Conservation (phyloP, 2,113 vertebrate genomes). For the Erythrocercus mccallii region DNA sequence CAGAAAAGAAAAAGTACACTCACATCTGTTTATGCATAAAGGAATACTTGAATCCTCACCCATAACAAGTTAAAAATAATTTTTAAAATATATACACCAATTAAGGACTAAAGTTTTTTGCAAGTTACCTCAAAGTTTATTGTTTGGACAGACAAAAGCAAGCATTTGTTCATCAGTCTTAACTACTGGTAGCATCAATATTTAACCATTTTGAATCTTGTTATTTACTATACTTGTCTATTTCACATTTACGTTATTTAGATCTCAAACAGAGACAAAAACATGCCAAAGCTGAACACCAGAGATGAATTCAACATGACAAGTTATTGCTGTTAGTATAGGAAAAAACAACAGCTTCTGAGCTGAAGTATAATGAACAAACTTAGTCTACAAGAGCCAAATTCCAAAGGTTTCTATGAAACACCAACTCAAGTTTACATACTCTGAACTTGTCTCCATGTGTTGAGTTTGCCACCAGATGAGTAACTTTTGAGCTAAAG, state of each 20-base stretch:
- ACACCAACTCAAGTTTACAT: constrained; percentile 55
- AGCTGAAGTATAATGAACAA: not conserved
- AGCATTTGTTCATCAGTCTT: not conserved
- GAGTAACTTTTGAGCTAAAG: constrained; percentile 95
- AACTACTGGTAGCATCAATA: not conserved
- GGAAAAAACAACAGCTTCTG: not conserved
- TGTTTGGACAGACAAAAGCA: not conserved
- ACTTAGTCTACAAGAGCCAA: not conserved
- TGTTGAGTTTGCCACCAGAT: constrained; percentile 92
- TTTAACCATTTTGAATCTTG: not conserved
- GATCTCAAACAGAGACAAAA: not conserved
- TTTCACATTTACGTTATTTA: not conserved
- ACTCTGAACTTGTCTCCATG: constrained; percentile 97
- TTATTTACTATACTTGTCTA: not conserved
- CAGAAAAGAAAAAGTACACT: not conserved
- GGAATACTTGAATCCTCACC: not conserved
- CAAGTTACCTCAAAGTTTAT: not conserved
- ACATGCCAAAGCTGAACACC: not conserved
- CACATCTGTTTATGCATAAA: not conserved
- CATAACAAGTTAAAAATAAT: not conserved
- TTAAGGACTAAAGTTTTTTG: not conserved
- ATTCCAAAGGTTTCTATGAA: not conserved
- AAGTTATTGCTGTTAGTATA: not conserved
- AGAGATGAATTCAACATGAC: not conserved
- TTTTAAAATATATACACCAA: not conserved